Evolutionary conservation across 2,888 invertebrate genomes (phyloP).

Genomic region (Argynnis bischoffii): DNA sequence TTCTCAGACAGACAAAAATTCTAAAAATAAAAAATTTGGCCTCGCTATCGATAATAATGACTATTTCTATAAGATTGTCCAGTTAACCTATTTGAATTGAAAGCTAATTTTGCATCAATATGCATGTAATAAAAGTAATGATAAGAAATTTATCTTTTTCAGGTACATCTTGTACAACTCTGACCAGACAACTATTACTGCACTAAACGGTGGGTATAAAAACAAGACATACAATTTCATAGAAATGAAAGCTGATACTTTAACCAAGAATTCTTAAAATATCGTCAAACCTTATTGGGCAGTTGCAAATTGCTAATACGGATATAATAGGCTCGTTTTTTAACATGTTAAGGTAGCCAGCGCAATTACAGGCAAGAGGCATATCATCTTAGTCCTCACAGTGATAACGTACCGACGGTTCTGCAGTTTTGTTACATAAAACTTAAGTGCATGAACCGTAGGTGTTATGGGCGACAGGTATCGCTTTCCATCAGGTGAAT

Average conservation of each 20-base stretch:
- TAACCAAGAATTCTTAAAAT: constrained; percentile 23
- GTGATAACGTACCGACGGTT: no score
- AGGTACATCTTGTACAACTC: constrained; percentile 26
- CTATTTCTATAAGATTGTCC: no score
- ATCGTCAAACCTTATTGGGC: constrained; percentile 26
- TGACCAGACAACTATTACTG: constrained; percentile 23
- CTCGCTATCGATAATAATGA: no score
- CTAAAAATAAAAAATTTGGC: no score
- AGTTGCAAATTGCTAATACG: constrained; percentile 9
- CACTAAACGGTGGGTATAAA: constrained; percentile 31
- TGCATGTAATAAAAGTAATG: neutral
- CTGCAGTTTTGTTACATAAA: no score
- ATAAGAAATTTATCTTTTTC: constrained; percentile 15
- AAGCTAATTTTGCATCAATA: neutral
- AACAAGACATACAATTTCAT: constrained; percentile 28
- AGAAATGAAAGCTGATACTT: constrained; percentile 33
- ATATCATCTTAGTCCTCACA: no score
- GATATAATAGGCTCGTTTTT: constrained; percentile 7
- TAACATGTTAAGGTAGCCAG: neutral
- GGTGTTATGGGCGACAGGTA: no score
- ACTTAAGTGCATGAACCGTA: no score
- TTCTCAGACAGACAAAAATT: no score
- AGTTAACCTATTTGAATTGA: no score
- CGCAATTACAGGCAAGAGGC: no score
- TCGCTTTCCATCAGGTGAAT: no score